Evolutionary conservation across 2,888 invertebrate species (phyloP), one percentile per base, ranked within the genome.

Genomic region (Periphyllus acericola): DNA sequence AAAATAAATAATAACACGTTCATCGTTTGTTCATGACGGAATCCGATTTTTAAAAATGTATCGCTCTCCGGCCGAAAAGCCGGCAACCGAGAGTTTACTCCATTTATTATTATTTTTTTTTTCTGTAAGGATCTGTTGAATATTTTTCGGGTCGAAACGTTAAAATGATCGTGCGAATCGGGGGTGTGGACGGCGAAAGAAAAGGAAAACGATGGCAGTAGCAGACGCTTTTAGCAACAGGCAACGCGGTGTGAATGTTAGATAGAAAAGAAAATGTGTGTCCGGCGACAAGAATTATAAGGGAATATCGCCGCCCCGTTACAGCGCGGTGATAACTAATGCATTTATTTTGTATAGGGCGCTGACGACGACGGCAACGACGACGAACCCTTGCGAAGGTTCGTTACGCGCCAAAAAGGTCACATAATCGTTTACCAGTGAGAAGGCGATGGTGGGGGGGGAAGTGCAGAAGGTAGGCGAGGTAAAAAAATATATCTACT

Each of bases 311-410:
- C 52, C 82, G 52, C 52, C 36, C 40, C 25, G 36, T 40, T 6
- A 9, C 21, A 32, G 55, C 4, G 83, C 4, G 83, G 74, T n/a
- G 86, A 80, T 87, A 80, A 87, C 86, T 87, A 87, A 87, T 87
- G 86, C 86, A 55, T 87, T 87, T 87, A 80, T 87, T 74, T 87
- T 87, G 86, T 86, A 74, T 75, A 66, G 66, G 46, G 17, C 32
- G 11, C 60, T 29, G 29, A 29, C 84, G 46, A 40, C 60, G 75
- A n/a, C n/a, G n/a, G n/a, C n/a, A n/a, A n/a, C 40, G 29, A 29
- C 84, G 46, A 40, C 60, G 75, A n/a, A 83, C 83, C 72, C 83
- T 72, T 60, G 78, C 68, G 32, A 79, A 85, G 78, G 85, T 85
- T 79, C 79, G 79, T 79, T 84, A 85, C 79, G 79, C 68, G 79